Evolutionary conservation across 2,888 invertebrate genomes (phyloP), one percentile per base, ranked within the genome.

Genomic region (Serripes groenlandicus): DNA sequence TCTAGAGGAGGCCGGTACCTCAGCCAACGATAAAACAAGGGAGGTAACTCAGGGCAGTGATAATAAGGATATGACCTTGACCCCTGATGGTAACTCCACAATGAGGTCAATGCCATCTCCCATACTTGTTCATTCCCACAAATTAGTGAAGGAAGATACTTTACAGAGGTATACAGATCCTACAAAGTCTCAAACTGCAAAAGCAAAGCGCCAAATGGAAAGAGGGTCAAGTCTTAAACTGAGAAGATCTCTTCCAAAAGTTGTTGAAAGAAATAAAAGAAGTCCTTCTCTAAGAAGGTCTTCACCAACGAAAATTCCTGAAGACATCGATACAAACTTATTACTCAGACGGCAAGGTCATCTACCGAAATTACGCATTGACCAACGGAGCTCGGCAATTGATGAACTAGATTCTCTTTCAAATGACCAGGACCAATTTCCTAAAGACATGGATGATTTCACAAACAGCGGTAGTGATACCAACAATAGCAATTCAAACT

Each of bases 161-260:
- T 82, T 93, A 21, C 88, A 90, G 21, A 88, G 89, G 71, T 92
- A 91, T 75, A 73, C 93, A 5, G 92, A 92, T 68, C 92, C 89
- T 69, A 74, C 84, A 30, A 87, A 84, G 69, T 52, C 83, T 21
- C 66, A 37, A 34, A 32, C 54, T 34, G 69, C 75, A 7, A 74
- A 74, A 37, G 58, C 74, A 0, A 69, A 64, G 5, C 58, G 79
- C 18, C 76, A 75, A 21, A 54, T 84, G 52, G 86, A 88, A 34
- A 60, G 84, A 35, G 71, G 75, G 64, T 35, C 70, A 3, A 88
- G 88, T 74, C 30, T 76, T 1, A 87, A 84, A 75, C 66, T 68
- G 9, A 74, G 84, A 52, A 68, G 79, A 42, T 81, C 86, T n/a
- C 81, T 90, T 1, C 88, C 88, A 18, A 82, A 78, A 64, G 74